These are phyloP conservation scores for Hesperophylax magnus DNA, from an alignment of 1,140 invertebrate genomes.

Conservation along the genomic window DNA sequence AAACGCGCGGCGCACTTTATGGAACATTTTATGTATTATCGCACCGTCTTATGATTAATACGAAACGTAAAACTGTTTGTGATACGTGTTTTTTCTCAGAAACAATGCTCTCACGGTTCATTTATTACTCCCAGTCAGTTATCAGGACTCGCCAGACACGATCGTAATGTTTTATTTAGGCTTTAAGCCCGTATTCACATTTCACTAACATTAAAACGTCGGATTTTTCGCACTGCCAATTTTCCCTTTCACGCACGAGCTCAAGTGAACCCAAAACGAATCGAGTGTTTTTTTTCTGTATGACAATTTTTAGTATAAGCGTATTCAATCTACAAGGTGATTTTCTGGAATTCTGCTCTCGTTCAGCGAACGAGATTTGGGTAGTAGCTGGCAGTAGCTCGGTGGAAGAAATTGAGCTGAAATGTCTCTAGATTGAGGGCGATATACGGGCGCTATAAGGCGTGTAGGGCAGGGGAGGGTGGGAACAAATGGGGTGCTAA, in stretches of 20 bases:
- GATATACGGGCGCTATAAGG: slow-evolving; percentile 20
- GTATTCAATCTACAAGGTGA: slow-evolving; percentile 25
- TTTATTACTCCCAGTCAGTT: slow-evolving; percentile 19
- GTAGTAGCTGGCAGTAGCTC: neutral
- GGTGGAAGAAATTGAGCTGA: slow-evolving; percentile 22
- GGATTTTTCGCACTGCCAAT: slow-evolving; percentile 29
- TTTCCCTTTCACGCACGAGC: slow-evolving; percentile 20
- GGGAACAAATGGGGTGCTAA: slow-evolving; percentile 12
- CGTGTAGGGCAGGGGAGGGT: neutral
- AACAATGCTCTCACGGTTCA: slow-evolving; percentile 17
- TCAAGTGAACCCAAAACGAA: neutral
- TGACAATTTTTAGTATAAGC: slow-evolving; percentile 21
- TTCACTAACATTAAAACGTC: slow-evolving; percentile 34
- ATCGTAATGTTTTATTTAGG: slow-evolving; percentile 29
- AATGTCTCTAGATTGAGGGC: slow-evolving; percentile 22
- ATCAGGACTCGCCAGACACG: slow-evolving; percentile 34
- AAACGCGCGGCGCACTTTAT: slow-evolving; percentile 1
- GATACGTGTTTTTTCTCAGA: slow-evolving; percentile 24
- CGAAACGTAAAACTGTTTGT: slow-evolving; percentile 24
- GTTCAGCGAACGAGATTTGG: neutral
- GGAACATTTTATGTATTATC: slow-evolving; percentile 13
- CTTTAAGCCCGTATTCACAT: slow-evolving; percentile 20
- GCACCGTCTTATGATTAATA: slow-evolving; percentile 25
- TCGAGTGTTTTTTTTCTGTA: neutral
- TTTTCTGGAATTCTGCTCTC: slow-evolving; percentile 24